Evolutionary conservation across 2,797 vertebrate species (phyloP).

Genomic region (Helicolenus hilgendorfi): DNA sequence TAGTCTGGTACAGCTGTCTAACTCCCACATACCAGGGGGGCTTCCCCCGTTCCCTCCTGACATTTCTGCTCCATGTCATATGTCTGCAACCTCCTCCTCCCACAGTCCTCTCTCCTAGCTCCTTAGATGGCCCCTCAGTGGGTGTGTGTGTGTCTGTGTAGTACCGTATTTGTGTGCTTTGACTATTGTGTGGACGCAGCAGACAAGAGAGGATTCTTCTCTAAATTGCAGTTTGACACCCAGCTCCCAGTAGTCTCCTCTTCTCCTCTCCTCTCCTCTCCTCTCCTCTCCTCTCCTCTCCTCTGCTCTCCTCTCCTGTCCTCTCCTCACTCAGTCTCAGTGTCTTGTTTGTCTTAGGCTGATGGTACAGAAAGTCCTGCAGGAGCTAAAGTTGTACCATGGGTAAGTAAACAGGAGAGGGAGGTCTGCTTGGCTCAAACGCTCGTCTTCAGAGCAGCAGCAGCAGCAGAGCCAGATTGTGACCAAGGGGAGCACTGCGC

Average conservation of each 20-base stretch:
- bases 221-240: conserved; percentile 69
- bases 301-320: conserved; percentile 17
- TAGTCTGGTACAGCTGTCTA: conserved; percentile 9
- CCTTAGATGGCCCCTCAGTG: conserved; percentile 80
- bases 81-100: conserved; percentile 76
- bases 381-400: conserved; percentile 96
- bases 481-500: conserved; percentile 11
- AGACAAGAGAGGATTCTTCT: conserved; percentile 65
- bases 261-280: background rate
- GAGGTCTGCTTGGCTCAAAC: conserved; percentile 66
- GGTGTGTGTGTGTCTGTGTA: conserved; percentile 21
- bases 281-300: conserved; percentile 13
- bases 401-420: conserved; percentile 93
- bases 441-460: conserved; percentile 16
- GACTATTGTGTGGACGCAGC: conserved; percentile 43
- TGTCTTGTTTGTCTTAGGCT: conserved; percentile 92
- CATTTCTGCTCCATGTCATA: conserved; percentile 85
- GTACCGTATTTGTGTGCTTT: conserved; percentile 19
- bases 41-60: conserved; percentile 72
- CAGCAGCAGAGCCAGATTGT: conserved; percentile 30
- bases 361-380: conserved; percentile 97
- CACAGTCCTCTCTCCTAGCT: conserved; percentile 68
- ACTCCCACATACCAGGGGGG: conserved; percentile 68
- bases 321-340: conserved; percentile 76
- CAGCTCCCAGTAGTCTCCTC: conserved; percentile 44